A percentile compares a stretch with the other conserved stretches of the same genome.
phyloP scores from a whole-genome alignment of 2,888 invertebrate species.

The Phaonia tiefii region DNA sequence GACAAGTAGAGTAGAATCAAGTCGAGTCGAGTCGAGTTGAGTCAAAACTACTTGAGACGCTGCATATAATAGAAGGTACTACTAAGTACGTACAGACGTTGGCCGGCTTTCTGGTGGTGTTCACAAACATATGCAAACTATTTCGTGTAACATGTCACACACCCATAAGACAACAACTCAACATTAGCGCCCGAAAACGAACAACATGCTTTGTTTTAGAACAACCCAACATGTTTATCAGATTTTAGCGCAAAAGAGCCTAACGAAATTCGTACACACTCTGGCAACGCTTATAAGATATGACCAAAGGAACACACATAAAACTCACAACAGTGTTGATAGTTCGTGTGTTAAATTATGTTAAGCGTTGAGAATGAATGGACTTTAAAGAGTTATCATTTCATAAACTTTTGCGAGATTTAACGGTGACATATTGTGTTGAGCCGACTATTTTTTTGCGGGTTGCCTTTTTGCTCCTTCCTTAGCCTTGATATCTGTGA shows the following conservation, averaged over 20 bases:
- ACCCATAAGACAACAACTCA: conserved; percentile 64
- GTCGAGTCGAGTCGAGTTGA: neutral
- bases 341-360: conserved; percentile 36
- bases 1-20: conserved; percentile 6
- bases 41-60: conserved; percentile 1
- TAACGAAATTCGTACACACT: conserved; percentile 8
- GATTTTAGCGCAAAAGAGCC: conserved; percentile 44
- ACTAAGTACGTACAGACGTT: no score
- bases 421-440: conserved; percentile 60
- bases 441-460: neutral
- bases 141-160: conserved; percentile 79
- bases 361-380: conserved; percentile 3
- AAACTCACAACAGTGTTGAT: conserved; percentile 10
- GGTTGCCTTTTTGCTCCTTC: neutral
- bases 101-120: neutral
- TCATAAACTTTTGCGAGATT: conserved; percentile 49
- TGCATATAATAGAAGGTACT: conserved; percentile 66
- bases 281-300: neutral
- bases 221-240: conserved; percentile 59
- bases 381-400: conserved; percentile 55
- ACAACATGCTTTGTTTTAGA: conserved; percentile 50
- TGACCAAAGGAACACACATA: conserved; percentile 4
- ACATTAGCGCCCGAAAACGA: conserved; percentile 46
- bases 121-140: conserved; percentile 75
- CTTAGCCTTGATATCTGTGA: conserved; percentile 51